Base-by-base conservation (phyloP, 2,888 invertebrate species). In the Homarus gammarus region DNA sequence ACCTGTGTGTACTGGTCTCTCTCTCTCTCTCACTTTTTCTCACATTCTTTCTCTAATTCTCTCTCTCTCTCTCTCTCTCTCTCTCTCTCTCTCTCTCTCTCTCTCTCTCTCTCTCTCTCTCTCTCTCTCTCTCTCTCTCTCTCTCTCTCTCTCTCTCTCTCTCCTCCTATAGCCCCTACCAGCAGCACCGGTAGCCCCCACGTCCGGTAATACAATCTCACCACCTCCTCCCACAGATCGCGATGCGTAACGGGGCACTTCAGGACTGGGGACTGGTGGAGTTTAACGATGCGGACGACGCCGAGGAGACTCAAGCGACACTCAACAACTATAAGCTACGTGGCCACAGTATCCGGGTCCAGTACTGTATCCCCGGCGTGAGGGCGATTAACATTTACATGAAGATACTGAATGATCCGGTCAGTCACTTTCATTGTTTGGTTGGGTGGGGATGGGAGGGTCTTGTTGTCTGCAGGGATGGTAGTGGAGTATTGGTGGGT, bases 181-280 rank as follows among this genome's bases (percentile, higher is more conserved):
- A 44, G 5, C 5, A 8, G 44, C 12, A 44, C 6, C 12, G 22
- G 8, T 38, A 5, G 6, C 78, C 18, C 27, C 33, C 49, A 49
- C 6, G 8, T 38, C 1, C 64, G 10, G n/a, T 22, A 31, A 0
- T 40, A 22, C n/a, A 12, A 36, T 31, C 2, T 40, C 31, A 33
- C 2, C n/a, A 2, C 0, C 1, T 8, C n/a, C 18, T 68, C n/a
- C 88, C 92, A 31, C 93, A 95, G 95, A 94, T 95, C 92, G 94
- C 95, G 22, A 93, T 94, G 92, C 94, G 94, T 91, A 94, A 94
- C 92, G 94, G 94, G 3, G 94, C 94, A 86, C 94, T 95, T 10
- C 93, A 95, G 87, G 95, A 95, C 84, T 95, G 94, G 94, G 95
- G 95, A 51, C 93, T 95, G 38, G 94, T 95, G 6, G 95, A 95